Evolutionary conservation across 1,140 invertebrate genomes (phyloP), one percentile per base, ranked within the genome.

Genomic region (Temnothorax nylanderi): DNA sequence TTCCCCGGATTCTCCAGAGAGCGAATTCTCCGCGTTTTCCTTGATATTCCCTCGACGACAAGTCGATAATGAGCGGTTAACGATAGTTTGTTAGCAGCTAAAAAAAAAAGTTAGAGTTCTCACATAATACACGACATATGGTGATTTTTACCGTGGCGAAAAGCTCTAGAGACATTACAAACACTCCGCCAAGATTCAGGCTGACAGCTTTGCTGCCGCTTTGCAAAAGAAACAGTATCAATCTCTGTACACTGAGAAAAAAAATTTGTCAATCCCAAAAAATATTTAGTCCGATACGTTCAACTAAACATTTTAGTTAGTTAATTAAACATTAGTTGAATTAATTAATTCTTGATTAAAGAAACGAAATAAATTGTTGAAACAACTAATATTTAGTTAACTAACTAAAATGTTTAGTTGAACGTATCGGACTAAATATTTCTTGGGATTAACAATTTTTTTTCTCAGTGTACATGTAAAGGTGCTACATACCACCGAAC

Each of bases 211-310:
- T 62, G 8, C 16, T 47, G 0, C 75, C 26, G 0, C 21, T 62
- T 77, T 62, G 21, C 26, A 77, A 49, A 1, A 77, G 16, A 62
- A 77, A 77, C 6, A 77, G 11, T 77, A 49, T 62, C 58, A 77
- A 6, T 11, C 44, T 77, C 4, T 77, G 75, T 34, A n/a, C n/a
- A n/a, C n/a, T n/a, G n/a, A n/a, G n/a, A n/a, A n/a, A n/a, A n/a
- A n/a, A n/a, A n/a, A n/a, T n/a, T n/a, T n/a, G n/a, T n/a, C n/a
- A n/a, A n/a, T n/a, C n/a, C n/a, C n/a, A n/a, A n/a, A n/a, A n/a
- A n/a, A n/a, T n/a, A n/a, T n/a, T n/a, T n/a, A n/a, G n/a, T n/a
- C n/a, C n/a, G n/a, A n/a, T n/a, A n/a, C n/a, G n/a, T n/a, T n/a
- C n/a, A n/a, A n/a, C n/a, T n/a, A n/a, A n/a, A n/a, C n/a, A n/a